Base-by-base conservation (phyloP, 2,113 vertebrate species). In the Perccottus glenii region DNA sequence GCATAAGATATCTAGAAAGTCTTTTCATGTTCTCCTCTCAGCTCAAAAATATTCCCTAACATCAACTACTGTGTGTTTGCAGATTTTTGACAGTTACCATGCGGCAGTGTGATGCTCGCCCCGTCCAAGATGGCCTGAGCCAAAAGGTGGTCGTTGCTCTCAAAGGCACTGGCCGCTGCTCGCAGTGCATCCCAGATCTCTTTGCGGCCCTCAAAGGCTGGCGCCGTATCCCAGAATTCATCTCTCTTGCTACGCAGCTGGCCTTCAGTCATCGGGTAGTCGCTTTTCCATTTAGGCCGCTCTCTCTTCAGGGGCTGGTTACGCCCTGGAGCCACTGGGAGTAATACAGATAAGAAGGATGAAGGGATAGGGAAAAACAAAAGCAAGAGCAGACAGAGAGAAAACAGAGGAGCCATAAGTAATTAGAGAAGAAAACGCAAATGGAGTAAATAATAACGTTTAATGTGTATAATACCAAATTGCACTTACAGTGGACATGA, bases 221-320 rank as follows among this genome's bases (percentile, higher is more conserved):
- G 96, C 27, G 97, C 97, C 0, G 97, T 99, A 76, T 99, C 97
- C 97, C 97, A 99, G 70, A 99, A 99, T 46, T 98, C 97, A 72
- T 98, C 97, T 62, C 97, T 93, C 91, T 99, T 99, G 86, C 97
- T 99, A 87, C 96, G 95, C 50, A 99, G 89, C 82, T 98, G 97
- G 80, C 96, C 96, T 38, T 98, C 96, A 32, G 97, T 99, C 97
- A 98, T 98, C 27, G 97, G 97, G 85, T 99, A 99, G 91, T 99
- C 97, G 43, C 97, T 98, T 89, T 98, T 98, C 97, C 97, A 99
- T 96, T 98, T 98, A 62, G 96, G 97, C 63, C 96, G 96, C 85
- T 99, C 97, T 70, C 96, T 96, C 88, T 97, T 98, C 91, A 99
- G 89, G 87, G 96, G 95, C 60, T 98, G 97, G 91, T 98, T 99